Evolutionary conservation across 2,888 invertebrate species (phyloP).

Genomic region (Rhaphigaster nebulosa): DNA sequence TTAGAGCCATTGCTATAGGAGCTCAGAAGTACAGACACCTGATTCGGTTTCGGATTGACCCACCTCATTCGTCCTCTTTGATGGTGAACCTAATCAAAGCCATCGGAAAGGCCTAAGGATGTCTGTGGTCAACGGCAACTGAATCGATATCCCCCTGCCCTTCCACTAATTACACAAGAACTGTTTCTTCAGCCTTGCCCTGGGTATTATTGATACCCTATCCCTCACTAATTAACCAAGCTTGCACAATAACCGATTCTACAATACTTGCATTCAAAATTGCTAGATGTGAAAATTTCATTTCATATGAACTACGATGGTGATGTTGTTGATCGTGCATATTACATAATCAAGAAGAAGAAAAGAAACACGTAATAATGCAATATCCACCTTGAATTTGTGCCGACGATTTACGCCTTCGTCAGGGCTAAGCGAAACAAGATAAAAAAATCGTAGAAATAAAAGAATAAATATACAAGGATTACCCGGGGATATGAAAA

Average conservation of each 20-base stretch:
- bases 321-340: too few relatives aligned
- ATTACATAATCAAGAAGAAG: too few relatives aligned
- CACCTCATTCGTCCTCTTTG: slow-evolving; percentile 37
- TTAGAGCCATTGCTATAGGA: neutral
- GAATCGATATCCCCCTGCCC: slow-evolving; percentile 50
- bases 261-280: neutral
- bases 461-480: too few relatives aligned
- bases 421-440: too few relatives aligned
- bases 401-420: too few relatives aligned
- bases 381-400: too few relatives aligned
- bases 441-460: too few relatives aligned
- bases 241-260: neutral
- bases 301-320: too few relatives aligned
- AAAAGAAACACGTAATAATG: too few relatives aligned
- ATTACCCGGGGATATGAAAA: too few relatives aligned
- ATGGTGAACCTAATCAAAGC: slow-evolving; percentile 54
- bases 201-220: slow-evolving; percentile 15
- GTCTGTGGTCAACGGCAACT: slow-evolving; percentile 33
- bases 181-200: slow-evolving; percentile 51
- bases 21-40: neutral
- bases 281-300: too few relatives aligned
- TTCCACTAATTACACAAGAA: slow-evolving; percentile 54
- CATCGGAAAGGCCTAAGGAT: neutral
- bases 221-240: neutral
- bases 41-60: neutral